Evolutionary conservation across 2,888 invertebrate genomes (phyloP).

Genomic region (Crioceris asparagi): DNA sequence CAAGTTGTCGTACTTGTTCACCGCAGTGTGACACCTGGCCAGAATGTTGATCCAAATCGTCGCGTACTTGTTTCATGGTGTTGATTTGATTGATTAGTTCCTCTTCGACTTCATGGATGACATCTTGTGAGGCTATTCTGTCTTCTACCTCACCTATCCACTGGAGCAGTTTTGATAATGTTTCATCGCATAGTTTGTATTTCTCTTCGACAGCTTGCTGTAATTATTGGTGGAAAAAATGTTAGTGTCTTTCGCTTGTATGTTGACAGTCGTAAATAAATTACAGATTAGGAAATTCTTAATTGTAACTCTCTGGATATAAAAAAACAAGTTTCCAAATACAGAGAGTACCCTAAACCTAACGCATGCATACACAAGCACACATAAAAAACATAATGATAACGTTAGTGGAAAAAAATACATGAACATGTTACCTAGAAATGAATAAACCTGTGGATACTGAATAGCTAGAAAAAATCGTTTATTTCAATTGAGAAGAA

Average conservation of each 20-base stretch:
- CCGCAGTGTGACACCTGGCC: slow-evolving; percentile 75
- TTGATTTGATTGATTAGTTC: slow-evolving; percentile 83
- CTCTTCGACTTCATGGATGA: slow-evolving; percentile 77
- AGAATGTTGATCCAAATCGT: slow-evolving; percentile 78
- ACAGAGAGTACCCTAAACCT: slow-evolving; percentile 33
- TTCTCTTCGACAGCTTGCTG: slow-evolving; percentile 95
- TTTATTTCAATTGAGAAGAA: slow-evolving; percentile 12
- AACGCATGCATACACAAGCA: slow-evolving; percentile 39
- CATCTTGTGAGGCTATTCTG: slow-evolving; percentile 72
- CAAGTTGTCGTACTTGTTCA: slow-evolving; percentile 83
- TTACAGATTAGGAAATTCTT: too few relatives aligned
- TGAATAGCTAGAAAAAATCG: too few relatives aligned
- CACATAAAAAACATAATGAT: slow-evolving; percentile 25
- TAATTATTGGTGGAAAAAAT: too few relatives aligned
- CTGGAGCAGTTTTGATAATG: slow-evolving; percentile 69
- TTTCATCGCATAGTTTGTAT: slow-evolving; percentile 84
- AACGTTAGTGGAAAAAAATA: slow-evolving; percentile 31
- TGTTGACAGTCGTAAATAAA: too few relatives aligned
- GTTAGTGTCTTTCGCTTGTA: too few relatives aligned
- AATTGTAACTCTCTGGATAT: too few relatives aligned
- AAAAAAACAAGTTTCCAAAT: too few relatives aligned
- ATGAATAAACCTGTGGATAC: slow-evolving; percentile 27
- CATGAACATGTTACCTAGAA: slow-evolving; percentile 27
- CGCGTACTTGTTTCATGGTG: slow-evolving; percentile 79
- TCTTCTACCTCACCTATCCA: slow-evolving; percentile 83